Evolutionary conservation across 2,888 invertebrate genomes (phyloP).

Genomic region (Megamerina dolium): DNA sequence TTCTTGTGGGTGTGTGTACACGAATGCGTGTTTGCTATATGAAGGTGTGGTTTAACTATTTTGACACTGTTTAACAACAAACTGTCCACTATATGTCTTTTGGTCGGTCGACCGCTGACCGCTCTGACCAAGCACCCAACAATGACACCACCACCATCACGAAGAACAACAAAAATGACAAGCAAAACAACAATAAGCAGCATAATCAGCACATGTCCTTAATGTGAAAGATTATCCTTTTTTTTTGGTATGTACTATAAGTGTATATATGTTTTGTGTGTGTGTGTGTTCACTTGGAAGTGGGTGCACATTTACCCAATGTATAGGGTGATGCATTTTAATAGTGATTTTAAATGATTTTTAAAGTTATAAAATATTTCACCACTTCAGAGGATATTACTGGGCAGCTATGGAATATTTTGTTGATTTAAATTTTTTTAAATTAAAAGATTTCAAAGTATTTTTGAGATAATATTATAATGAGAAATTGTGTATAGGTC

Average conservation of each 20-base stretch:
- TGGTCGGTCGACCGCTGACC: slow-evolving; percentile 32
- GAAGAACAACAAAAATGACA: slow-evolving; percentile 10
- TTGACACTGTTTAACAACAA: slow-evolving; percentile 34
- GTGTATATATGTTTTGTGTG: not conserved
- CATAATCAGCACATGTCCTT: slow-evolving; percentile 40
- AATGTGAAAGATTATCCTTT: slow-evolving; percentile 33
- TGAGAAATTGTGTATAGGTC: too few relatives aligned
- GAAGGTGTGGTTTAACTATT: slow-evolving; percentile 31
- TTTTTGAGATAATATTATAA: too few relatives aligned
- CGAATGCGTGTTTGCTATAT: slow-evolving; percentile 26
- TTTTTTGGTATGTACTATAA: slow-evolving; percentile 3
- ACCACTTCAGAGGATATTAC: too few relatives aligned
- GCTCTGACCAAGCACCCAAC: slow-evolving; percentile 16
- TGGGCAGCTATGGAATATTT: too few relatives aligned
- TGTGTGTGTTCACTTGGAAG: not conserved
- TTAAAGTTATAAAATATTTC: too few relatives aligned
- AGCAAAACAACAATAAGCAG: slow-evolving; percentile 12
- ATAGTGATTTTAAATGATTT: too few relatives aligned
- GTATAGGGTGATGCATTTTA: too few relatives aligned
- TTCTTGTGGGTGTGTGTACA: slow-evolving; percentile 34
- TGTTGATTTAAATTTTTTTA: too few relatives aligned
- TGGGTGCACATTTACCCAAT: too few relatives aligned
- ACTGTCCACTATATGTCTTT: slow-evolving; percentile 32
- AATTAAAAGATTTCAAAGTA: too few relatives aligned
- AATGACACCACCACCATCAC: slow-evolving; percentile 16